These are phyloP conservation scores for Hippocampus zosterae DNA, from an alignment of 2,113 vertebrate species.

Conservation along the genomic window DNA sequence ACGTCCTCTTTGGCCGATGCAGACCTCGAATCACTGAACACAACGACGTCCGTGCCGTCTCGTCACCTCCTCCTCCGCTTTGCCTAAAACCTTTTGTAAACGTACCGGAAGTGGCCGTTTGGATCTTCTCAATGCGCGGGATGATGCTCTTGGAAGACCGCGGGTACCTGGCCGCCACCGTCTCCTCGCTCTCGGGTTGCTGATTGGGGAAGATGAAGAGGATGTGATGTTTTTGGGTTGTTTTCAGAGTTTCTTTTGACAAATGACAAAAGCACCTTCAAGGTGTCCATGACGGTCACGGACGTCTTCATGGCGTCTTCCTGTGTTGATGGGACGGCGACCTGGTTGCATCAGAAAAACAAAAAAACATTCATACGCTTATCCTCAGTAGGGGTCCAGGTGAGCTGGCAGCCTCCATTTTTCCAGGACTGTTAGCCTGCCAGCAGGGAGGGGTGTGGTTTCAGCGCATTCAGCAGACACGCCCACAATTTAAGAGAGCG, in stretches of 20 bases:
- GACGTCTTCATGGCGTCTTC: conserved; percentile 62
- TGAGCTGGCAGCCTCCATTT: too few species aligned
- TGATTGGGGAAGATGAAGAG: conserved; percentile 19
- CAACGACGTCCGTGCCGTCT: conserved; percentile 14
- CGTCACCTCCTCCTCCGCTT: too few species aligned
- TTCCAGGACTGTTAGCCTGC: too few species aligned
- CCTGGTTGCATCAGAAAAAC: conserved; percentile 23
- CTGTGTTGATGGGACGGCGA: conserved; percentile 20
- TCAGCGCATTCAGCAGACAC: too few species aligned
- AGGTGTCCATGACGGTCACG: conserved; percentile 65
- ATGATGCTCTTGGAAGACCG: conserved; percentile 20
- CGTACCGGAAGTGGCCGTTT: conserved; percentile 65
- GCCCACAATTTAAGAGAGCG: too few species aligned
- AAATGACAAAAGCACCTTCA: conserved; percentile 56
- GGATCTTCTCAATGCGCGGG: conserved; percentile 53
- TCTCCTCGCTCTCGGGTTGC: conserved; percentile 66
- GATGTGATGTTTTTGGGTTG: neutral
- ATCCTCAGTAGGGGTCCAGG: too few species aligned
- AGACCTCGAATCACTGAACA: conserved; percentile 58
- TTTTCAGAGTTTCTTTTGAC: neutral
- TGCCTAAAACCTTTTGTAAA: neutral
- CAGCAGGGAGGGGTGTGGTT: too few species aligned
- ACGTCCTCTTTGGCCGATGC: conserved; percentile 30
- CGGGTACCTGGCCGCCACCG: conserved; percentile 61
- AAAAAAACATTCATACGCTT: neutral